Conservation (phyloP, 2,113 vertebrate genomes). For the Rhinogobius similis region DNA sequence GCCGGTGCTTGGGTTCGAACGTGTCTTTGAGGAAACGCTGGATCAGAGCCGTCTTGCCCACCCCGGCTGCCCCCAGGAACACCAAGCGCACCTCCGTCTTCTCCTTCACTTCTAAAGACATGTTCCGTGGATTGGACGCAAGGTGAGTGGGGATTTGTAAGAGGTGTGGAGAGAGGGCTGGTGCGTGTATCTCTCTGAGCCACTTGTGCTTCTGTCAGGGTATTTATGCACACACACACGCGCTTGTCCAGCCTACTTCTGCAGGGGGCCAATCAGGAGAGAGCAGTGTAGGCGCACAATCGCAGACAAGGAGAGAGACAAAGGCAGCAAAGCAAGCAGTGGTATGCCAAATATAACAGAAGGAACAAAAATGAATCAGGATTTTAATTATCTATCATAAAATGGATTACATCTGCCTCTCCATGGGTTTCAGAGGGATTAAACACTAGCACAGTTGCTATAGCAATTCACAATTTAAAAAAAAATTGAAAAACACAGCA, state of each 20-base stretch:
- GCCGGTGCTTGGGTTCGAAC: slow-evolving; percentile 87
- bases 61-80: slow-evolving; percentile 87
- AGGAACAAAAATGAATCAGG: neutral
- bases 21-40: slow-evolving; percentile 87
- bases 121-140: slow-evolving; percentile 35
- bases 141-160: neutral
- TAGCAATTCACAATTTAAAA: neutral
- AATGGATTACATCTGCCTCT: too few species aligned
- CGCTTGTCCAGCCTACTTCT: slow-evolving; percentile 29
- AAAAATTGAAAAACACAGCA: too few species aligned
- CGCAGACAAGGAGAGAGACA: slow-evolving; percentile 43
- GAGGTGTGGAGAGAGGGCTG: slow-evolving; percentile 3
- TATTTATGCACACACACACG: slow-evolving; percentile 63
- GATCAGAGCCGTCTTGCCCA: slow-evolving; percentile 90
- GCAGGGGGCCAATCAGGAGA: slow-evolving; percentile 54
- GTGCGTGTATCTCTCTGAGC: slow-evolving; percentile 33
- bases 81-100: slow-evolving; percentile 86
- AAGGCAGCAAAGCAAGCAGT: slow-evolving; percentile 25
- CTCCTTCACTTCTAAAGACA: slow-evolving; percentile 83
- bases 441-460: neutral
- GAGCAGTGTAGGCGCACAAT: slow-evolving; percentile 16
- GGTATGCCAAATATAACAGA: neutral
- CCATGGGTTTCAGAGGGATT: neutral
- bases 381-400: neutral
- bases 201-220: slow-evolving; percentile 23